A percentile compares a stretch with the other conserved stretches of the same genome.
Conservation (phyloP, 1,140 invertebrate species). For the Plectrocnemia conspersa region DNA sequence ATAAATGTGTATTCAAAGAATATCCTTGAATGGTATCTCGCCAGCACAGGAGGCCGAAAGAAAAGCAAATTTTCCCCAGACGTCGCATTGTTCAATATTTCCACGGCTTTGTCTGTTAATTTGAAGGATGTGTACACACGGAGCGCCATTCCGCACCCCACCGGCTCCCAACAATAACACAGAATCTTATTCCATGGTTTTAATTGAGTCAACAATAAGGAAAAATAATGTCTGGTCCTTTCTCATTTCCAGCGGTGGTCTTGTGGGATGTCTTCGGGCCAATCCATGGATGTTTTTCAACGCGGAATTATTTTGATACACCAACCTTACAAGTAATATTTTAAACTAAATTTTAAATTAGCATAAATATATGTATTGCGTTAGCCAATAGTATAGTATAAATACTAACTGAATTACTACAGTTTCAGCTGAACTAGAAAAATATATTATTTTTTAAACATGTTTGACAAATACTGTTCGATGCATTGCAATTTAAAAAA, state of each 20-base stretch:
- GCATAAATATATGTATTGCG: too few species aligned
- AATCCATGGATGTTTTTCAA: too few species aligned
- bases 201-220: conserved; percentile 36
- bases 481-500: too few species aligned
- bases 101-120: conserved; percentile 33
- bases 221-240: conserved; percentile 31
- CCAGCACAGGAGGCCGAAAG: conserved; percentile 28
- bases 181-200: conserved; percentile 34
- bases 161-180: conserved; percentile 19
- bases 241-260: conserved; percentile 16
- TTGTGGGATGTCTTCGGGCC: conserved; percentile 24
- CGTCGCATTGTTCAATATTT: conserved; percentile 33
- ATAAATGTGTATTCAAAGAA: conserved; percentile 31
- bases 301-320: too few species aligned
- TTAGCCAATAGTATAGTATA: too few species aligned
- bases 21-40: conserved; percentile 25
- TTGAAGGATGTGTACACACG: conserved; percentile 35
- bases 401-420: too few species aligned
- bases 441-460: too few species aligned
- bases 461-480: too few species aligned
- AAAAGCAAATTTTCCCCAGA: conserved; percentile 35
- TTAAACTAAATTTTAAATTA: too few species aligned
- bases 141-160: conserved; percentile 1
- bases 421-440: too few species aligned
- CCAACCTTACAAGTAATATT: too few species aligned